Evolutionary conservation across 2,113 vertebrate species (phyloP), one percentile per base, ranked within the genome.

Genomic region (Hymenochirus boettgeri): DNA sequence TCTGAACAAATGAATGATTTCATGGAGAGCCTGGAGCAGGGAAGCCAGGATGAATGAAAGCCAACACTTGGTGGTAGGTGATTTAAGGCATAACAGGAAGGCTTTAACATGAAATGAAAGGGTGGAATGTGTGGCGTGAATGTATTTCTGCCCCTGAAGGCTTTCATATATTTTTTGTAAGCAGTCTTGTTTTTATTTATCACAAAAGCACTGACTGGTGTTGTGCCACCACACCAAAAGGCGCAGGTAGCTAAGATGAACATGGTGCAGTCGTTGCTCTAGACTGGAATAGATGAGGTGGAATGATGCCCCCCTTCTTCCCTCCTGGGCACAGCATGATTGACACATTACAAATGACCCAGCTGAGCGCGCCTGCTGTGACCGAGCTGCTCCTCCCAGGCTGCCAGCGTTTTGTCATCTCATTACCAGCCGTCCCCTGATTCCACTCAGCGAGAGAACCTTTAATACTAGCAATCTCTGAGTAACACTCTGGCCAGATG

Each of bases 301-400:
- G 64, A 31, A 59, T 52, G 47, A 53, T 60, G 47, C 56, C 56
- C 56, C 54, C 55, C 55, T 72, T 71, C 50, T 76, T 69, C 65
- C 82, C 76, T 86, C 90, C 90, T 89, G 91, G 91, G 86, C 90
- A 88, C 85, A 77, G 73, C 72, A 87, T 97, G 96, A 97, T 97
- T 97, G 95, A 95, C 96, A 94, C 91, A n/a, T 97, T 94, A 97
- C 95, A 96, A 97, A 98, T 98, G 97, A 96, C 93, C 92, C 92
- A 83, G 90, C 91, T 89, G 89, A 90, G 86, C 90, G 91, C 91
- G 92, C 91, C 89, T 91, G 92, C 93, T 93, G 90, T 93, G 95
- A 97, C 88, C 94, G 57, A 60, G 56, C 65, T 31, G 65, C 65
- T 67, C 65, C 87, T 83, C 82, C 84, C 86, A 88, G 85, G 93